Evolutionary conservation across 2,888 invertebrate species (phyloP).

Genomic region (Notodonta dromedarius): DNA sequence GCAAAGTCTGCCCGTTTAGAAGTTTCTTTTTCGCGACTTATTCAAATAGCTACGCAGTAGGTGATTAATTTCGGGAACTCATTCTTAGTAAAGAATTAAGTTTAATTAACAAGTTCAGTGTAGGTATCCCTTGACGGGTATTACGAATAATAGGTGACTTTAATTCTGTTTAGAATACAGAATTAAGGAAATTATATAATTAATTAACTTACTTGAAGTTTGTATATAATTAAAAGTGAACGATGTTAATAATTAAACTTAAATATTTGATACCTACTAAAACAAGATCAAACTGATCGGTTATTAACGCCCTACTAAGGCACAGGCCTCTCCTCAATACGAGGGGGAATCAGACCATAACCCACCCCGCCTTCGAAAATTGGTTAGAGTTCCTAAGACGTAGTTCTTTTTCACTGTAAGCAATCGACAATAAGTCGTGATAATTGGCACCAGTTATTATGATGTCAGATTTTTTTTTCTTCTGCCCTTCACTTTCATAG

Average conservation of each 20-base stretch:
- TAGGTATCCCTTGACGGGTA: conserved; percentile 21
- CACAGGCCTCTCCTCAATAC: too few species aligned
- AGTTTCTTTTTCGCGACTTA: conserved; percentile 72
- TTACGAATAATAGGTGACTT: conserved; percentile 33
- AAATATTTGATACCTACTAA: too few species aligned
- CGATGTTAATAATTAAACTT: too few species aligned
- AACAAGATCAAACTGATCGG: too few species aligned
- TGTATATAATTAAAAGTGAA: neutral
- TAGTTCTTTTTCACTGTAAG: too few species aligned
- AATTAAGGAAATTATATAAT: conserved; percentile 18
- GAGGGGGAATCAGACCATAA: too few species aligned
- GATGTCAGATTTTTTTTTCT: neutral
- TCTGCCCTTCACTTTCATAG: conserved; percentile 7
- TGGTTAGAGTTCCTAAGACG: too few species aligned
- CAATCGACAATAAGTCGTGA: too few species aligned
- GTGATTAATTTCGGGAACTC: conserved; percentile 77
- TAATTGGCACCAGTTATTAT: too few species aligned
- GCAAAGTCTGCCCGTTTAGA: conserved; percentile 60
- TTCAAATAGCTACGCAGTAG: conserved; percentile 62
- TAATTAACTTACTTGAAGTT: conserved; percentile 16
- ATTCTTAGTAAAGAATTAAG: conserved; percentile 75
- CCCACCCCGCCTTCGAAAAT: too few species aligned
- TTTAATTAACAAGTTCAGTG: conserved; percentile 76
- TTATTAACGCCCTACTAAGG: too few species aligned
- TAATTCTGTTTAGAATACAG: conserved; percentile 20